Conservation (phyloP, 2,797 vertebrate genomes). For the Gallinago stenura region DNA sequence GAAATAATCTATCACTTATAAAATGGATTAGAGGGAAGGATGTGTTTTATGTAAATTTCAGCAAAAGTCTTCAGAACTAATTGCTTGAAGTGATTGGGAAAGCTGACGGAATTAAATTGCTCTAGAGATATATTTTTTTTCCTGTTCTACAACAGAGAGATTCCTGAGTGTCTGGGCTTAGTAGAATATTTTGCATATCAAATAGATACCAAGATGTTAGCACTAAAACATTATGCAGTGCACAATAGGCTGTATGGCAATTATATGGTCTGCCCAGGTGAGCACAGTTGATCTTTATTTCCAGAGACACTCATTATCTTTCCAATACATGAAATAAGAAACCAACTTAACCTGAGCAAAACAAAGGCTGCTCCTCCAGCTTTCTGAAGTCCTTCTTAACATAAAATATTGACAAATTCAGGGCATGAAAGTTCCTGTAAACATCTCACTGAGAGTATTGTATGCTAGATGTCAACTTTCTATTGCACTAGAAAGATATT, state of each 20-base stretch:
- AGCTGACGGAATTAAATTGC: background rate
- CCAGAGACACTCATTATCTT: background rate
- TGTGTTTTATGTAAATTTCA: slow-evolving; percentile 8
- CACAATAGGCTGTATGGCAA: background rate
- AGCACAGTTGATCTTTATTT: background rate
- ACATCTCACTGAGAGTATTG: background rate
- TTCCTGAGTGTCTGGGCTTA: background rate
- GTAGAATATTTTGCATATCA: background rate
- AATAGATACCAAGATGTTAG: background rate
- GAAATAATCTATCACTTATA: background rate
- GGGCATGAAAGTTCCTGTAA: background rate
- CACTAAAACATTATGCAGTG: background rate
- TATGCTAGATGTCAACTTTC: background rate
- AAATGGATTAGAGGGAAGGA: background rate
- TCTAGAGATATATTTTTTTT: background rate
- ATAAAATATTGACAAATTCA: background rate
- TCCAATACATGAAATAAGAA: background rate
- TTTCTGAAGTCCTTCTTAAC: background rate
- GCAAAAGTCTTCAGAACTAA: background rate
- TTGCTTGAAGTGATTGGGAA: background rate
- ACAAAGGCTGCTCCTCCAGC: background rate
- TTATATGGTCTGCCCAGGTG: background rate
- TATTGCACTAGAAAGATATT: background rate
- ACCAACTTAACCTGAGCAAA: background rate
- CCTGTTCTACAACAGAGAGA: background rate